Evolutionary conservation across 2,888 invertebrate genomes (phyloP).

Genomic region (Caenorhabditis imperialis): DNA sequence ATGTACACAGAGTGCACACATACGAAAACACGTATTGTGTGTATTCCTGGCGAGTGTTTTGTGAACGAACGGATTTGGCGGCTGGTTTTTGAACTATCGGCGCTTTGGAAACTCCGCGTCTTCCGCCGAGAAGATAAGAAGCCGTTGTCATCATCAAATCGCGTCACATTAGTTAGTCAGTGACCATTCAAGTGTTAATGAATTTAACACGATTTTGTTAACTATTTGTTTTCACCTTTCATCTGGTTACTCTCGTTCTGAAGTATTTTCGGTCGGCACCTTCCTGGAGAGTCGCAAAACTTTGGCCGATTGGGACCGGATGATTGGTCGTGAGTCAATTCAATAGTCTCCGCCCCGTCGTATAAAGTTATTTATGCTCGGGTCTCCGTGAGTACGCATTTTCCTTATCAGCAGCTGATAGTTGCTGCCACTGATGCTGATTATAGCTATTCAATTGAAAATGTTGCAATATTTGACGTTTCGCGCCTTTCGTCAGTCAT

Average conservation of each 20-base stretch:
- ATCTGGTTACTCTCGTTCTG: too few relatives aligned
- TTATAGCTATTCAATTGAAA: constrained; percentile 7
- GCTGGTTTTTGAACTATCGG: constrained; percentile 10
- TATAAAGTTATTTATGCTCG: too few relatives aligned
- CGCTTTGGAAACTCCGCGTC: constrained; percentile 4
- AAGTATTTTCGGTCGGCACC: too few relatives aligned
- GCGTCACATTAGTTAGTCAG: not conserved
- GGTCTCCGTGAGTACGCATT: not conserved
- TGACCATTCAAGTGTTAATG: constrained; percentile 28
- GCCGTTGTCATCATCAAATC: constrained; percentile 12
- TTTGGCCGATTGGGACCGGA: constrained; percentile 33
- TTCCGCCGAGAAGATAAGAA: constrained; percentile 12
- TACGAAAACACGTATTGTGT: constrained; percentile 22
- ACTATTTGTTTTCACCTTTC: not conserved
- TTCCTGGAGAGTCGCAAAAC: not conserved
- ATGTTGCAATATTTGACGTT: constrained; percentile 36
- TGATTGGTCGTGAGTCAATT: not conserved
- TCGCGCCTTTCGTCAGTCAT: constrained; percentile 18
- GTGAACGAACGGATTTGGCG: not conserved
- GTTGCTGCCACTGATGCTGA: constrained; percentile 1
- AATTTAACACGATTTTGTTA: constrained; percentile 7
- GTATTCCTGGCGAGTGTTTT: constrained; percentile 10
- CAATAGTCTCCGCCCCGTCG: too few relatives aligned
- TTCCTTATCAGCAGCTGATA: constrained; percentile 5
- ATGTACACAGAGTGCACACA: too few relatives aligned